These are phyloP conservation scores for Rynchops niger DNA, from an alignment of 2,113 vertebrate genomes.

Conservation along the genomic window DNA sequence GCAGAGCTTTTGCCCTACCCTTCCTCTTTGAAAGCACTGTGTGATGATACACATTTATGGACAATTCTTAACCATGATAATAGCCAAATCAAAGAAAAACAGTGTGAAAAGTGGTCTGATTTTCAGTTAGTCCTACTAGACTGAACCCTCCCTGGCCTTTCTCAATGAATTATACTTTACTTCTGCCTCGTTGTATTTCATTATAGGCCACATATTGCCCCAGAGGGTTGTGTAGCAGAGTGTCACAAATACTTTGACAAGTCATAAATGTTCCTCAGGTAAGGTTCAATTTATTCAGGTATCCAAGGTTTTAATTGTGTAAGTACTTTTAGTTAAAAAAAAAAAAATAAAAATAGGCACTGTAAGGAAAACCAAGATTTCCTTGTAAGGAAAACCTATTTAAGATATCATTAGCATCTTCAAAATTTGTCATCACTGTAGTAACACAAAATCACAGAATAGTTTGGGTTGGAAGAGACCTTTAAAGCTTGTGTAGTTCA, in stretches of 20 bases:
- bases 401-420: neutral
- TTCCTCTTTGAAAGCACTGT: neutral
- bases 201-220: rapidly evolving
- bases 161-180: neutral
- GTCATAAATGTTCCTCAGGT: neutral
- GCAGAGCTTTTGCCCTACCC: neutral
- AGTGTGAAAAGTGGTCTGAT: neutral
- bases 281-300: neutral
- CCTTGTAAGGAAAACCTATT: neutral
- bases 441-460: neutral
- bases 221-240: neutral
- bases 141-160: neutral
- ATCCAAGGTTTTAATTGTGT: neutral
- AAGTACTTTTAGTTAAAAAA: neutral
- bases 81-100: neutral
- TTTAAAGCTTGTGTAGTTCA: neutral
- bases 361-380: neutral
- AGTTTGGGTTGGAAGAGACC: neutral
- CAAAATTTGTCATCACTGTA: neutral
- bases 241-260: neutral
- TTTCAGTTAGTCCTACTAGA: neutral
- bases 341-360: neutral
- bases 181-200: neutral
- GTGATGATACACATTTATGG: neutral
- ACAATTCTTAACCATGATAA: neutral